Evolutionary conservation across 2,113 vertebrate genomes (phyloP), one percentile per base, ranked within the genome.

Genomic region (Brachypodius melanocephalos): DNA sequence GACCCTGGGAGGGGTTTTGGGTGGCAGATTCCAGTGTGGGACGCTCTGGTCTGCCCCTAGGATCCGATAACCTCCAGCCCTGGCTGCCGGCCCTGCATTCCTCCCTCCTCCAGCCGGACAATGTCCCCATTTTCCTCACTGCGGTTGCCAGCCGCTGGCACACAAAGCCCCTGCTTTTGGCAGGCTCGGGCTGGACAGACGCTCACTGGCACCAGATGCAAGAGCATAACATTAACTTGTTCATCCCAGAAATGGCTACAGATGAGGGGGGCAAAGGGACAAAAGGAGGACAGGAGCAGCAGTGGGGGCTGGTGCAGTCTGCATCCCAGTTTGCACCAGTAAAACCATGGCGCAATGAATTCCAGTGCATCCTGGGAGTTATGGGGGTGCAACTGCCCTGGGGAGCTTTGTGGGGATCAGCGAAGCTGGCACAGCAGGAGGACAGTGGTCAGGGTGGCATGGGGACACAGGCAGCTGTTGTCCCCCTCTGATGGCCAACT

Each of bases 61-160:
- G 20, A 93, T 82, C 55, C 0, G 32, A 95, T 76, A 91, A 93
- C 79, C 76, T 78, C 90, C n/a, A 49, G 85, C 52, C 73, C 40
- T 2, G 0, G 38, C 48, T 92, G 81, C 77, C 75, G 65, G 89
- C 62, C 43, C 51, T 11, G 8, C 89, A 93, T 96, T 95, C 94
- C 83, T 82, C 74, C 89, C 91, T 79, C 91, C 94, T 88, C 88
- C 92, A 78, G 92, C 75, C 86, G 11, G 66, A 97, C 96, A 97
- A 96, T 87, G 95, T 88, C 42, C 92, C 86, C 72, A 88, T 97
- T 97, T 95, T 97, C 88, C 40, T 63, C 3, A 0, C 28, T 15
- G 16, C 0, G 1, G 90, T 78, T 4, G 4, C 83, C 85, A 67
- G 77, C 81, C 17, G 0, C 66, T 4, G 19, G 49, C 3, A 1